phyloP scores from a whole-genome alignment of 2,888 invertebrate genomes.

The Torymus auratus region DNA sequence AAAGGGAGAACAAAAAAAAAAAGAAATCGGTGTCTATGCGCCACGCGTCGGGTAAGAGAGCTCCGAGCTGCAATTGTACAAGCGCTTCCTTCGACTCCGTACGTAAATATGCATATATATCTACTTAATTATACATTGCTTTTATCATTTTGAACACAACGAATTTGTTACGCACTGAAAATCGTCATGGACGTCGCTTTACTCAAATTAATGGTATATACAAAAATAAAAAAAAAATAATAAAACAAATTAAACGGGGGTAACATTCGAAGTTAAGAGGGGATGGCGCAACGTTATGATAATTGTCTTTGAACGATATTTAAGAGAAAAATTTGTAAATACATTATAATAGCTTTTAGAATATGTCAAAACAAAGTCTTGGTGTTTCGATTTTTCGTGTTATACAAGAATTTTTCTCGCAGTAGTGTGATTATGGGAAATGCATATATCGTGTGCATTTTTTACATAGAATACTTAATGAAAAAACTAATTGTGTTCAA shows the following conservation, averaged over 20 bases:
- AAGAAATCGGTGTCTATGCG: constrained; percentile 24
- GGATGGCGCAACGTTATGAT: background rate
- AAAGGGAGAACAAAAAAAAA: too few relatives aligned
- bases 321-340: constrained; percentile 41
- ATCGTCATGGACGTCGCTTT: constrained; percentile 48
- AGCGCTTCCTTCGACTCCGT: constrained; percentile 17
- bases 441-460: constrained; percentile 9
- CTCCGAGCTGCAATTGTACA: background rate
- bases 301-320: constrained; percentile 6
- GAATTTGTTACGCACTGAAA: constrained; percentile 48
- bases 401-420: constrained; percentile 42
- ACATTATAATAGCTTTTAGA: constrained; percentile 39
- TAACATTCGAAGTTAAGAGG: background rate
- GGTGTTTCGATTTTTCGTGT: constrained; percentile 41
- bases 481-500: constrained; percentile 40
- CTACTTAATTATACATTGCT: background rate
- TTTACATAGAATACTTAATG: background rate
- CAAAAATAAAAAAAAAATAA: background rate
- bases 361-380: constrained; percentile 37
- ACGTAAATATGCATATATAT: constrained; percentile 14
- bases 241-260: background rate
- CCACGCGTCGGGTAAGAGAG: constrained; percentile 7
- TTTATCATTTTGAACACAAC: constrained; percentile 44
- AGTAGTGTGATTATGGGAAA: constrained; percentile 13
- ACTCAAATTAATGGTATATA: constrained; percentile 22